Evolutionary conservation across 1,140 invertebrate genomes (phyloP), one percentile per base, ranked within the genome.

Genomic region (Tetramorium parvispinum): DNA sequence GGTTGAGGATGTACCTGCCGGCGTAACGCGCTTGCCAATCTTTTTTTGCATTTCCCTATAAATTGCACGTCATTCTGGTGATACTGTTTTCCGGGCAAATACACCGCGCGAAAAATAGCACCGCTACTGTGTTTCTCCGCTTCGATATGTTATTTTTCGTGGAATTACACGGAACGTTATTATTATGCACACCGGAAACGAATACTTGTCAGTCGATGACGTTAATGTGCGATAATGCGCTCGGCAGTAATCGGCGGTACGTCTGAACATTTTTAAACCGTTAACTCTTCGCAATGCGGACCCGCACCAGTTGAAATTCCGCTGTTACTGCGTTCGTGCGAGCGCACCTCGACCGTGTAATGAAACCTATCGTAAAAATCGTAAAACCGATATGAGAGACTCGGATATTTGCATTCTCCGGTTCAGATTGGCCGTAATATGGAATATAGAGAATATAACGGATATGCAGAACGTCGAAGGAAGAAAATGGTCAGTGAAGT

Each of bases 331-430:
- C 71, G 70, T 27, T 71, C 76, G 61, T 43, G 77, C 27, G 24
- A 57, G 87, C 66, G 61, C 55, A 86, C 32, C 66, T 79, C 55
- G 32, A 68, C 21, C 27, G 37, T 27, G 73, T 91, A 89, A 91
- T 83, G 91, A 91, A 91, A 92, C 86, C 86, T 91, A 90, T 92
- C 86, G 76, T 59, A 91, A 91, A 92, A 93, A 92, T 92, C 88
- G 86, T 91, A 90, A 87, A 91, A 91, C 75, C 85, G 70, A 85
- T 85, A 83, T 87, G 88, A 88, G 88, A 88, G 79, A 91, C 85
- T 89, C 51, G 77, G 79, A 88, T 89, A 89, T 91, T 82, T 85
- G 85, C 78, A 86, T 87, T 91, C 81, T 55, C 53, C 86, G 27
- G 46, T 76, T 83, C 82, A 61, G 86, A 87, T 87, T 73, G 76